Evolutionary conservation across 2,888 invertebrate genomes (phyloP).

Genomic region (Drosophila gaucha): DNA sequence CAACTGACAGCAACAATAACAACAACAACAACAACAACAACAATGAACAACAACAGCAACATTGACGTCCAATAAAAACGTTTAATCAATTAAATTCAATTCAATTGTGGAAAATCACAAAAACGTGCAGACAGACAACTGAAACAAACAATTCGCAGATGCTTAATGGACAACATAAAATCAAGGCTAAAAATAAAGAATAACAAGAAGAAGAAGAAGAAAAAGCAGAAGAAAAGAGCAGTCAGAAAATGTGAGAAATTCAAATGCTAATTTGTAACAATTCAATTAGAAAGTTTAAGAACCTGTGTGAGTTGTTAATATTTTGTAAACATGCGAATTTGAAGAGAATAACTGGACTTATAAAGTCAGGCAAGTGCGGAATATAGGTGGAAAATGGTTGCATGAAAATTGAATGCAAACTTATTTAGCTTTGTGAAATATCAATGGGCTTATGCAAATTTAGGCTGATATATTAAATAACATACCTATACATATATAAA

Average conservation of each 20-base stretch:
- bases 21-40: constrained; percentile 5
- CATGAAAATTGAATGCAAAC: too few species aligned
- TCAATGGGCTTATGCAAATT: too few species aligned
- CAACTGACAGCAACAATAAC: constrained; percentile 31
- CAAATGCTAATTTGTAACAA: not conserved
- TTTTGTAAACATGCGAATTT: too few species aligned
- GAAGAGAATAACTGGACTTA: too few species aligned
- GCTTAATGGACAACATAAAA: constrained; percentile 10
- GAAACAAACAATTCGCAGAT: constrained; percentile 29
- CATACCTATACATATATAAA: too few species aligned
- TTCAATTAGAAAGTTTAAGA: not conserved
- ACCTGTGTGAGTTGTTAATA: not conserved
- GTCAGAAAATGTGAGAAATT: not conserved
- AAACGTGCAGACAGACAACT: constrained; percentile 58
- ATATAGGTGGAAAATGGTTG: too few species aligned
- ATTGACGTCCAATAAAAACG: constrained; percentile 49
- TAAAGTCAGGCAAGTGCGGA: too few species aligned
- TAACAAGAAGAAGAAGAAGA: not conserved
- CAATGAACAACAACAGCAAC: not conserved
- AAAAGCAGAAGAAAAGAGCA: not conserved
- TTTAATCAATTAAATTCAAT: constrained; percentile 69
- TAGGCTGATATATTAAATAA: too few species aligned
- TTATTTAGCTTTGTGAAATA: too few species aligned
- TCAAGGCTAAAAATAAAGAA: constrained; percentile 6
- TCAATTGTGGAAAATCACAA: constrained; percentile 68